Conservation (phyloP, 2,888 invertebrate species). For the Lacanobia oleracea region DNA sequence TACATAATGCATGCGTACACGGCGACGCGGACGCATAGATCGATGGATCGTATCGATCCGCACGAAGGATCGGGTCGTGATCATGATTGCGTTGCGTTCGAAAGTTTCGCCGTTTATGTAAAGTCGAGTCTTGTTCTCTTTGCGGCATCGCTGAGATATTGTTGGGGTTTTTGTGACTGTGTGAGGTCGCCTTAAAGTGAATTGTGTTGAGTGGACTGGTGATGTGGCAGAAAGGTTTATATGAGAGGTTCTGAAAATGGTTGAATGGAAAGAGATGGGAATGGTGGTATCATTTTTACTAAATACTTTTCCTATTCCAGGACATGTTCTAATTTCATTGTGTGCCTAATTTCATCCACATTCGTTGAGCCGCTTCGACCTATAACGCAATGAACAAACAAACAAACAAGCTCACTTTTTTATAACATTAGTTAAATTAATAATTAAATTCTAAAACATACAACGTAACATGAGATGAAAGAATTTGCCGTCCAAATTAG, state of each 20-base stretch:
- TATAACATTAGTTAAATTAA: too few species aligned
- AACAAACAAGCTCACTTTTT: too few species aligned
- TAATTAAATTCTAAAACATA: too few species aligned
- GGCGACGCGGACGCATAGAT: conserved; percentile 83
- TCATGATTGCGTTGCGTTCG: conserved; percentile 85
- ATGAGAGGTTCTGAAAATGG: conserved; percentile 8
- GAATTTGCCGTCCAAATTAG: too few species aligned
- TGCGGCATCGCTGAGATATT: conserved; percentile 62
- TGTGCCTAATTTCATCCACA: too few species aligned
- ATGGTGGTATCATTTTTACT: neutral
- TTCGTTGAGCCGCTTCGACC: too few species aligned
- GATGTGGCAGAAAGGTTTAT: conserved; percentile 7
- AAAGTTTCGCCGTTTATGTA: conserved; percentile 84
- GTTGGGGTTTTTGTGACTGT: conserved; percentile 59
- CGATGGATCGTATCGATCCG: conserved; percentile 88
- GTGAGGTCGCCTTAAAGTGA: conserved; percentile 56
- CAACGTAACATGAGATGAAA: too few species aligned
- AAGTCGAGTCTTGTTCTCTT: conserved; percentile 76
- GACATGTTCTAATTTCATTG: too few species aligned
- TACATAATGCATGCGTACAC: conserved; percentile 88
- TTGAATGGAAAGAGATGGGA: neutral
- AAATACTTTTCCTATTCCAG: too few species aligned
- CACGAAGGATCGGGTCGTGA: conserved; percentile 88
- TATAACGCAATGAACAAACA: too few species aligned
- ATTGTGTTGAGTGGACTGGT: conserved; percentile 23